Conservation (phyloP, 2,888 invertebrate species). For the Trissoscelio sp. region DNA sequence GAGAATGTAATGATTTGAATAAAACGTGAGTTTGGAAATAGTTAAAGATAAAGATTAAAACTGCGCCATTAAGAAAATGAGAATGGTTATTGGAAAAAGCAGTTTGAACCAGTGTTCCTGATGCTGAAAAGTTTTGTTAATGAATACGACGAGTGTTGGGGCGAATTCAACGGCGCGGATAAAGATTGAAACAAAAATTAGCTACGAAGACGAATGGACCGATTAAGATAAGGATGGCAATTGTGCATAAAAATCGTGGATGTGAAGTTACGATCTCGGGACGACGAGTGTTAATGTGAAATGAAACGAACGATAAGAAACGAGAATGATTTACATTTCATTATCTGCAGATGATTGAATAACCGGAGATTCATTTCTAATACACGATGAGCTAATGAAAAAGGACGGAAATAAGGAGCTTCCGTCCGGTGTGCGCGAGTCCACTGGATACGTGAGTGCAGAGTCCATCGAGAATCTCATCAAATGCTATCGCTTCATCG, state of each 20-base stretch:
- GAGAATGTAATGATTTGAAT: constrained; percentile 59
- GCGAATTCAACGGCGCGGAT: not conserved
- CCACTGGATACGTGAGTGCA: constrained; percentile 29
- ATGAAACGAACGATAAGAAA: constrained; percentile 12
- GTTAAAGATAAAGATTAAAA: constrained; percentile 51
- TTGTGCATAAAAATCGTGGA: constrained; percentile 19
- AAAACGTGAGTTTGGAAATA: constrained; percentile 56
- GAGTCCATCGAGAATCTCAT: constrained; percentile 61
- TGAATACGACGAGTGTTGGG: constrained; percentile 46
- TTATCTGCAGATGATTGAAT: constrained; percentile 50
- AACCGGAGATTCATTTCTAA: constrained; percentile 21
- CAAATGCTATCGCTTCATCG: constrained; percentile 65
- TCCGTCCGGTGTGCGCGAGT: constrained; percentile 14
- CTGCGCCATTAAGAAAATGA: constrained; percentile 39
- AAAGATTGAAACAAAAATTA: constrained; percentile 40
- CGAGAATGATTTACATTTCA: constrained; percentile 48
- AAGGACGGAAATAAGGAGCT: constrained; percentile 33
- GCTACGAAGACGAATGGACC: constrained; percentile 28
- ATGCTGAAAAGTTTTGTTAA: constrained; percentile 52
- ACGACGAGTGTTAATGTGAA: constrained; percentile 16
- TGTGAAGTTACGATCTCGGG: constrained; percentile 1
- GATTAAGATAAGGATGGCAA: constrained; percentile 25
- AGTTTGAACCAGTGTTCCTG: constrained; percentile 16
- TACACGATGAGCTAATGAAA: constrained; percentile 1
- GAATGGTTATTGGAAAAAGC: constrained; percentile 49